phyloP scores from a whole-genome alignment of 1,140 invertebrate genomes.

The Branchinecta lynchi region DNA sequence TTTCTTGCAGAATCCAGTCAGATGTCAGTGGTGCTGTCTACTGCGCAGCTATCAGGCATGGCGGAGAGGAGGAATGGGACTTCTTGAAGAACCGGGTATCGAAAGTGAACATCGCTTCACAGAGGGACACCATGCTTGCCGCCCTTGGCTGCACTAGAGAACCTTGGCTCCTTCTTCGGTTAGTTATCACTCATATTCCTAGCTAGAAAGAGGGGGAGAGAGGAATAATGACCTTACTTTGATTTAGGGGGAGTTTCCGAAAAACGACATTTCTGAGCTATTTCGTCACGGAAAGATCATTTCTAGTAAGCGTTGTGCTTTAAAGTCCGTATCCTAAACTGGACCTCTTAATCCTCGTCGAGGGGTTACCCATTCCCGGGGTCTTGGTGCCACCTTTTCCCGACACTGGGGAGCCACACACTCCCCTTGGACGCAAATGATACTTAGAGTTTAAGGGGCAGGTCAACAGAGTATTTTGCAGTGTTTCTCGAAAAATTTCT shows the following conservation, averaged over 20 bases:
- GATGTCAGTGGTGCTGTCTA: slow-evolving; percentile 37
- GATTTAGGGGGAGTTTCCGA: background rate
- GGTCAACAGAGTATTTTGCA: too few relatives aligned
- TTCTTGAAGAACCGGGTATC: slow-evolving; percentile 39
- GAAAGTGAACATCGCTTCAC: slow-evolving; percentile 36
- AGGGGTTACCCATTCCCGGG: too few relatives aligned
- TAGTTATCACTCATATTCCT: slow-evolving; percentile 18
- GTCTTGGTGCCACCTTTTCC: too few relatives aligned
- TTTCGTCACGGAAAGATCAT: too few relatives aligned
- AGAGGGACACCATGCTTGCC: slow-evolving; percentile 42
- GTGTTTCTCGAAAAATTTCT: too few relatives aligned
- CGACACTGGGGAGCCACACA: too few relatives aligned
- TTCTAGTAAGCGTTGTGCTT: background rate
- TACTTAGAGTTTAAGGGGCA: too few relatives aligned
- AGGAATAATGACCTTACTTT: background rate
- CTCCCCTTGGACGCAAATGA: too few relatives aligned
- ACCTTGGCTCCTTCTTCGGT: slow-evolving; percentile 33
- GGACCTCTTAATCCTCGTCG: too few relatives aligned
- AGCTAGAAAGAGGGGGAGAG: background rate
- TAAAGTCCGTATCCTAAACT: background rate
- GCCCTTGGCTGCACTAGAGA: slow-evolving; percentile 39
- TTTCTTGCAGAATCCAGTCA: slow-evolving; percentile 31
- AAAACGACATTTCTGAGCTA: too few relatives aligned
- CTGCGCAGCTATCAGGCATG: slow-evolving; percentile 38
- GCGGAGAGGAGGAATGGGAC: slow-evolving; percentile 36